Conservation (phyloP, 2,113 vertebrate species). For the Thymallus thymallus region DNA sequence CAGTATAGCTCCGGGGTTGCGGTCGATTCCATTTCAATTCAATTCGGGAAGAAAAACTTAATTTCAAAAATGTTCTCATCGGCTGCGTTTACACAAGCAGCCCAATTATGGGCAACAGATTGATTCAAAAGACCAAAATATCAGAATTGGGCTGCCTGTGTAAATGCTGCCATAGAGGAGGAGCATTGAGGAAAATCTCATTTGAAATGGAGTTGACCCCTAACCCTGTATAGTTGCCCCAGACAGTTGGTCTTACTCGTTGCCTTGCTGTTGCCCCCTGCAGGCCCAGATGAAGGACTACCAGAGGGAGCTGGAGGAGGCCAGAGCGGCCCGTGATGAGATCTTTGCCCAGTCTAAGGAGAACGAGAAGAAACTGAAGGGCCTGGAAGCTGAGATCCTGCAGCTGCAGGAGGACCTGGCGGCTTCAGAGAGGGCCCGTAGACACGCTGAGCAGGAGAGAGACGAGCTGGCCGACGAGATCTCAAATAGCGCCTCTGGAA, state of each 20-base stretch:
- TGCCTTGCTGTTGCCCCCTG: neutral
- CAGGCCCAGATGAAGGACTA: conserved; percentile 98
- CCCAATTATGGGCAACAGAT: no score
- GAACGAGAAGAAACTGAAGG: conserved; percentile 95
- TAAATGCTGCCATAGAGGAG: no score
- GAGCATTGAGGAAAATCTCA: no score
- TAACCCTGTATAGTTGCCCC: neutral
- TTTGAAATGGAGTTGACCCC: no score
- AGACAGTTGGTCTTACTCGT: neutral
- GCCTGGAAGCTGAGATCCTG: conserved; percentile 91
- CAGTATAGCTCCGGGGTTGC: no score
- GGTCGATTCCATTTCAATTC: no score
- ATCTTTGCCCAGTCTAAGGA: conserved; percentile 97
- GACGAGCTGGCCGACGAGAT: conserved; percentile 95
- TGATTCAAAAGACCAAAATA: no score
- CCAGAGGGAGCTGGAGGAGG: conserved; percentile 94
- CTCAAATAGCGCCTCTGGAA: conserved; percentile 92
- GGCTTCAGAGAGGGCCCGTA: conserved; percentile 87
- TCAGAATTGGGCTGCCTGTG: no score
- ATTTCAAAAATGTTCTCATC: no score
- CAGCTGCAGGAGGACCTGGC: conserved; percentile 96
- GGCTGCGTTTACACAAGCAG: no score
- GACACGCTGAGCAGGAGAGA: conserved; percentile 92
- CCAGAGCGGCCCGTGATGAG: conserved; percentile 91
- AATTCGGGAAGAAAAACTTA: no score